Evolutionary conservation across 2,113 vertebrate species (phyloP).

Genomic region (Dunckerocampus dactyliophorus): DNA sequence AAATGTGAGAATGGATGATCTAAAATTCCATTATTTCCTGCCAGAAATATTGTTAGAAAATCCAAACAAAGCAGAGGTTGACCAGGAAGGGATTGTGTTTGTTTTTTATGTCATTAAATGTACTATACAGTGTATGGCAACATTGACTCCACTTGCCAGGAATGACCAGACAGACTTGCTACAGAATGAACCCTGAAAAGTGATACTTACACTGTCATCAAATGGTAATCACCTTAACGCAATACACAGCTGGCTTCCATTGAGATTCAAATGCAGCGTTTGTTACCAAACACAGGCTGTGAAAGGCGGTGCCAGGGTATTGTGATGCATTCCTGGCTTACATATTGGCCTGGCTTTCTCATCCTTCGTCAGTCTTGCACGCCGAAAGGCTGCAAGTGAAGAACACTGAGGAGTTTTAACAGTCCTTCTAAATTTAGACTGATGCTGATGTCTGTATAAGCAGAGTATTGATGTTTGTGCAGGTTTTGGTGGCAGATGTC

Average conservation of each 20-base stretch:
- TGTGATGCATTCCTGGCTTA: constrained; percentile 63
- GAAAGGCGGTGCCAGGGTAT: constrained; percentile 57
- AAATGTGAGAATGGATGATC: too few species aligned
- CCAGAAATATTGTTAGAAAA: background rate
- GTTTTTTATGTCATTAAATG: constrained; percentile 5
- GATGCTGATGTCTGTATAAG: constrained; percentile 35
- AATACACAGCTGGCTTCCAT: constrained; percentile 54
- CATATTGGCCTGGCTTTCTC: constrained; percentile 33
- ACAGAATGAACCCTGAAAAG: constrained; percentile 35
- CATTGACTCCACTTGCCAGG: background rate
- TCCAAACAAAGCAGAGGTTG: background rate
- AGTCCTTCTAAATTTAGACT: constrained; percentile 51
- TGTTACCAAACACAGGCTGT: constrained; percentile 58
- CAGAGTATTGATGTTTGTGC: constrained; percentile 61
- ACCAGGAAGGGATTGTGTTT: background rate
- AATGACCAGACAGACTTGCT: constrained; percentile 14
- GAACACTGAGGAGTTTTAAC: constrained; percentile 27
- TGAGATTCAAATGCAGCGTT: constrained; percentile 65
- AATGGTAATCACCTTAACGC: constrained; percentile 52
- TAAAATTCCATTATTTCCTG: too few species aligned
- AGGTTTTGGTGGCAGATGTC: constrained; percentile 65
- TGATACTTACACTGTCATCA: constrained; percentile 51
- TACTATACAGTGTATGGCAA: background rate
- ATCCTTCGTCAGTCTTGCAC: constrained; percentile 33
- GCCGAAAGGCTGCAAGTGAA: constrained; percentile 23